These are phyloP conservation scores for Monodelphis domestica DNA, from an alignment of 2,797 vertebrate species.

Conservation along the genomic window DNA sequence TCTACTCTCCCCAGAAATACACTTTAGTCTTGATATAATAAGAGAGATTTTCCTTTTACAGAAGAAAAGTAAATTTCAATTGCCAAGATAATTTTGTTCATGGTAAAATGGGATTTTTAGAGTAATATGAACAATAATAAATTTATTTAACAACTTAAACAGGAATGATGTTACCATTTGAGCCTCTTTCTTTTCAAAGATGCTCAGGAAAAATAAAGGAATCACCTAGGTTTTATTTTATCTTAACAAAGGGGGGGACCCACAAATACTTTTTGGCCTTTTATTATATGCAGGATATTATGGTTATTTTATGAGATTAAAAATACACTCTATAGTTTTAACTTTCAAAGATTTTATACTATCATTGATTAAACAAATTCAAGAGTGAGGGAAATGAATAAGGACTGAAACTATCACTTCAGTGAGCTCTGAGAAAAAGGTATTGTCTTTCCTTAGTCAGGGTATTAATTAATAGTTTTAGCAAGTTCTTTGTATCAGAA, in stretches of 20 bases:
- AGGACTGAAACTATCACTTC: no score
- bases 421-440: no score
- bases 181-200: neutral
- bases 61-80: neutral
- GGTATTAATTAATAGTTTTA: no score
- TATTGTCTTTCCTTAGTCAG: no score
- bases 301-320: neutral
- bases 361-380: neutral
- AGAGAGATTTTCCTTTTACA: neutral
- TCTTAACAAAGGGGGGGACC: neutral
- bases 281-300: neutral
- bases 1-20: neutral
- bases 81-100: neutral
- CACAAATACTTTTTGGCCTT: neutral
- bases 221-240: no score
- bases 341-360: neutral
- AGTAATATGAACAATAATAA: neutral
- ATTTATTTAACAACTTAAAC: neutral
- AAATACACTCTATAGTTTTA: neutral
- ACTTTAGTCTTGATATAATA: neutral
- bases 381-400: neutral
- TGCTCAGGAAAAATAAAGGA: neutral
- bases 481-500: neutral
- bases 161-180: rapidly evolving
- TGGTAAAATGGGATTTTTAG: neutral